Percentiles rank a stretch among this genome's conserved stretches.
phyloP scores from a whole-genome alignment of 2,113 vertebrate species.

The Psilopsiagon aymara region DNA sequence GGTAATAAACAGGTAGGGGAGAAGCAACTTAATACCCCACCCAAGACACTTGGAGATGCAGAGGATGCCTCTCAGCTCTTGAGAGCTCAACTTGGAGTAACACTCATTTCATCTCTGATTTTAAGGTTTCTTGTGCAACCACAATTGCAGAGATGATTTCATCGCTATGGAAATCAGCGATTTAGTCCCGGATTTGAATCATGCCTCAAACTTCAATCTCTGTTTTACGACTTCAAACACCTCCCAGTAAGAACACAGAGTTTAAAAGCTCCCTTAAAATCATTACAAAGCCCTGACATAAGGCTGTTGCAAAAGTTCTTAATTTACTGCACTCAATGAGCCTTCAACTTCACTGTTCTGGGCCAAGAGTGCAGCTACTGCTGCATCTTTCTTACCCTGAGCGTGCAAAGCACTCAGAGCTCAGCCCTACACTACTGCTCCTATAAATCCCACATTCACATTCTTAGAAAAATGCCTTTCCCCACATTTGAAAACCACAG shows the following conservation, averaged over 20 bases:
- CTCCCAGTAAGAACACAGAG: neutral
- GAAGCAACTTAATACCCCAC: neutral
- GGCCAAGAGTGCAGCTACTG: neutral
- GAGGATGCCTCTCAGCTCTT: neutral
- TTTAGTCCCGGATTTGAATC: neutral
- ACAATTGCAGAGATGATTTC: no score
- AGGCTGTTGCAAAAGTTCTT: neutral
- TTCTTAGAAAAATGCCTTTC: neutral
- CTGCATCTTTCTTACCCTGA: neutral
- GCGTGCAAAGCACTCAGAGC: neutral
- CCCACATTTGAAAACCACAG: rapidly evolving
- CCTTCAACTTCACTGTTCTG: neutral
- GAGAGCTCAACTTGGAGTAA: neutral
- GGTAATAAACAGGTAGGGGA: neutral
- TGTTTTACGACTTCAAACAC: neutral
- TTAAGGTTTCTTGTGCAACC: neutral
- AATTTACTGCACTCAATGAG: neutral
- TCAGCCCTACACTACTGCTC: neutral
- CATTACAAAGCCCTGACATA: neutral
- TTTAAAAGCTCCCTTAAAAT: neutral
- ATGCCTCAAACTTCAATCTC: neutral
- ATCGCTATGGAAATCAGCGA: rapidly evolving
- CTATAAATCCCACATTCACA: neutral
- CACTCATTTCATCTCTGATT: neutral
- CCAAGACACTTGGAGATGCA: neutral